A percentile compares a stretch with the other conserved stretches of the same genome.
Conservation (phyloP, 2,797 vertebrate genomes). For the Anguilla megastoma region DNA sequence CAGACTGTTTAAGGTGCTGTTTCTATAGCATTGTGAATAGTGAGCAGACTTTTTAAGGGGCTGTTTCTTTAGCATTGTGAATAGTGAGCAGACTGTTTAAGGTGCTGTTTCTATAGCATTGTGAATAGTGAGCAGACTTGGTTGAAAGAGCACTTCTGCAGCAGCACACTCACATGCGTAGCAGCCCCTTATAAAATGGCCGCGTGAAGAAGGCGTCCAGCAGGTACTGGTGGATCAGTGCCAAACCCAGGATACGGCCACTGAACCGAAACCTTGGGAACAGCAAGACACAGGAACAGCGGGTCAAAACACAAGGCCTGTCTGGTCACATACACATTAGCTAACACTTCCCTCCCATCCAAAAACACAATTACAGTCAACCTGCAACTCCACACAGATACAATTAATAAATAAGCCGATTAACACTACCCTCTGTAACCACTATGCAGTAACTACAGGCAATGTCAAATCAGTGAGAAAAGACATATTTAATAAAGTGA, state of each 20-base stretch:
- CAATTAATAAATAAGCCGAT: background rate
- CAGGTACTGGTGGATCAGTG: slow-evolving; percentile 95
- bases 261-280: slow-evolving; percentile 92
- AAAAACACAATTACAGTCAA: background rate
- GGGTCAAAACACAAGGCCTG: background rate
- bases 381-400: background rate
- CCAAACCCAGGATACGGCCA: slow-evolving; percentile 92
- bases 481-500: background rate
- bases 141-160: background rate
- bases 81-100: background rate
- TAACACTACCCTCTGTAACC: background rate
- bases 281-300: slow-evolving; percentile 27
- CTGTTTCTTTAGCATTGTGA: background rate
- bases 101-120: background rate
- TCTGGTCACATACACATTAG: background rate
- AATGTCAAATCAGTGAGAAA: background rate
- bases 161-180: slow-evolving; percentile 85
- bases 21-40: background rate
- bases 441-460: background rate
- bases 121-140: background rate
- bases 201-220: slow-evolving; percentile 97
- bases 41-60: background rate
- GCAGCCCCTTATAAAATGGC: slow-evolving; percentile 97
- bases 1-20: background rate
- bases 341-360: background rate